Evolutionary conservation across 2,113 vertebrate genomes (phyloP).

Genomic region (Campylomormyrus numenius): DNA sequence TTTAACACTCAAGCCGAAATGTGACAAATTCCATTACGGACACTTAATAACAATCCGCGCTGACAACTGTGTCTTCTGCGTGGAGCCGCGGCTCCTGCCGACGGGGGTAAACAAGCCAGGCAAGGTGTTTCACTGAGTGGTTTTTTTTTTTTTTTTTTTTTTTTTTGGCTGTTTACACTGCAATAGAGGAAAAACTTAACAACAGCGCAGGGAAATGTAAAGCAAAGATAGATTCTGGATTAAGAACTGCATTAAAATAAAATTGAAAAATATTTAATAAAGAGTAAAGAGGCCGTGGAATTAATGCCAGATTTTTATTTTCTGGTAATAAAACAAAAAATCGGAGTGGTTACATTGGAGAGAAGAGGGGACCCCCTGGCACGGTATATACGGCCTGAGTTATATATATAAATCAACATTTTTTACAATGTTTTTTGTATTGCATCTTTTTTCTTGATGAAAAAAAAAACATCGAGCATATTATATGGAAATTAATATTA

Average conservation of each 20-base stretch:
- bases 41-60: neutral
- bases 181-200: neutral
- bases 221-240: neutral
- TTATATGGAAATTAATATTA: neutral
- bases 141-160: neutral
- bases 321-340: neutral
- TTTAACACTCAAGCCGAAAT: conserved; percentile 37
- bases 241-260: neutral
- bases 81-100: neutral
- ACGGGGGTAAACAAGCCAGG: neutral
- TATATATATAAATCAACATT: neutral
- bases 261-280: neutral
- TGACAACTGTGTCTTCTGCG: neutral
- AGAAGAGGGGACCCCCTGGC: neutral
- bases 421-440: neutral
- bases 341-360: neutral
- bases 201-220: neutral
- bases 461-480: neutral
- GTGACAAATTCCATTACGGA: conserved; percentile 46
- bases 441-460: neutral
- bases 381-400: neutral
- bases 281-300: neutral
- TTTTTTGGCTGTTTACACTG: neutral
- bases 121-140: neutral
- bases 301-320: neutral